phyloP scores from a whole-genome alignment of 2,797 vertebrate genomes.

The Anguilla pacifica region DNA sequence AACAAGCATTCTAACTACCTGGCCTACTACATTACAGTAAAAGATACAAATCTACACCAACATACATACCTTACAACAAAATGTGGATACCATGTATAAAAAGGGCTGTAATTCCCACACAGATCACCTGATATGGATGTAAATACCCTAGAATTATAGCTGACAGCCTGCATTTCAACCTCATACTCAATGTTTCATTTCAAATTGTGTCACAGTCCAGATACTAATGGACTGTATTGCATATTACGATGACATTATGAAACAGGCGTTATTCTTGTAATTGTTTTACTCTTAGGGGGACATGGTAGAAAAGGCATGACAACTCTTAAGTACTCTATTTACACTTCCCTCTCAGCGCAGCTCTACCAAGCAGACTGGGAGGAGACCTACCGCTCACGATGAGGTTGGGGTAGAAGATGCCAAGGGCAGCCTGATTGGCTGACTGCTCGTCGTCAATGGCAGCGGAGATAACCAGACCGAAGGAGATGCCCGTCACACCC shows the following conservation, averaged over 20 bases:
- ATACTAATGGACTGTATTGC: background rate
- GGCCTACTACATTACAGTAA: too few species aligned
- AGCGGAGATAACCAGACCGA: constrained; percentile 78
- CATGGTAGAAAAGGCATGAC: background rate
- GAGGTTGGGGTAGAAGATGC: constrained; percentile 81
- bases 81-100: too few species aligned
- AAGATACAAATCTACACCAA: too few species aligned
- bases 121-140: too few species aligned
- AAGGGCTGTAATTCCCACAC: too few species aligned
- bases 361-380: background rate
- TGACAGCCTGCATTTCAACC: too few species aligned
- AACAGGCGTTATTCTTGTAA: background rate
- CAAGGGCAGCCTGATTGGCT: constrained; percentile 77
- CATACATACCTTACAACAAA: too few species aligned
- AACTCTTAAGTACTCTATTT: background rate
- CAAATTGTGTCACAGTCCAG: too few species aligned
- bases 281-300: background rate
- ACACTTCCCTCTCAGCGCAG: background rate
- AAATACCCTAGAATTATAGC: too few species aligned
- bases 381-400: constrained; percentile 70
- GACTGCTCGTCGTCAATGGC: constrained; percentile 79
- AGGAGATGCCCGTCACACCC: constrained; percentile 73
- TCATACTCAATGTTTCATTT: too few species aligned
- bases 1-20: too few species aligned
- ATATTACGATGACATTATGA: background rate